These are phyloP conservation scores for Polyploca ridens DNA, from an alignment of 2,888 invertebrate genomes.

Conservation along the genomic window DNA sequence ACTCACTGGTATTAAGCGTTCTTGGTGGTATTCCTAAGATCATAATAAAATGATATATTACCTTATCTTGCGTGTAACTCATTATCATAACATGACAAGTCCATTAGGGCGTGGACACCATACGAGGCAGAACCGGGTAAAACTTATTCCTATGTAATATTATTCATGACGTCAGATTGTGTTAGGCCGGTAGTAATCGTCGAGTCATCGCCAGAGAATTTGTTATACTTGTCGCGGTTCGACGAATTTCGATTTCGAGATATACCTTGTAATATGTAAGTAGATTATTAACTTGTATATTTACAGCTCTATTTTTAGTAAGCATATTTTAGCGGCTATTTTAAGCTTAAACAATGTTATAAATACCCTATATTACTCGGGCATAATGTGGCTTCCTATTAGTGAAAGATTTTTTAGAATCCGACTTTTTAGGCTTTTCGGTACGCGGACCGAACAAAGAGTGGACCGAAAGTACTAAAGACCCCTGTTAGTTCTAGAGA, in stretches of 20 bases:
- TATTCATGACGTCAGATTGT: constrained; percentile 50
- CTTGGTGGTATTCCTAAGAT: constrained; percentile 53
- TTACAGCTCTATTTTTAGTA: constrained; percentile 12
- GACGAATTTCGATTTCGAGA: constrained; percentile 61
- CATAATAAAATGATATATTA: constrained; percentile 75
- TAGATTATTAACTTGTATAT: constrained; percentile 41
- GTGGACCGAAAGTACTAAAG: too few relatives aligned
- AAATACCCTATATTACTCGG: too few relatives aligned
- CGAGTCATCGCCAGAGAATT: constrained; percentile 66
- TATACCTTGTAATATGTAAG: constrained; percentile 46
- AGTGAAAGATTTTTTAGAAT: constrained; percentile 12
- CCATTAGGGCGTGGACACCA: constrained; percentile 64
- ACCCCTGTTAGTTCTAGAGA: too few relatives aligned
- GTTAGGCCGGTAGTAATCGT: constrained; percentile 44
- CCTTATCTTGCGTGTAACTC: constrained; percentile 62
- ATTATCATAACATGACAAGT: constrained; percentile 84
- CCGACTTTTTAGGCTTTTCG: too few relatives aligned
- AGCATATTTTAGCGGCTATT: too few relatives aligned
- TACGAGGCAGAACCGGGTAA: constrained; percentile 41
- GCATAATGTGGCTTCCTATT: too few relatives aligned
- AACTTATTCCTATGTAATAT: constrained; percentile 50
- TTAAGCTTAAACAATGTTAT: too few relatives aligned
- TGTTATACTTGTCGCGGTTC: constrained; percentile 59
- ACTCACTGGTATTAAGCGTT: constrained; percentile 56
- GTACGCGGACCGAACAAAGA: too few relatives aligned